Evolutionary conservation across 2,113 vertebrate species (phyloP), one percentile per base, ranked within the genome.

Genomic region (Heterotis niloticus): DNA sequence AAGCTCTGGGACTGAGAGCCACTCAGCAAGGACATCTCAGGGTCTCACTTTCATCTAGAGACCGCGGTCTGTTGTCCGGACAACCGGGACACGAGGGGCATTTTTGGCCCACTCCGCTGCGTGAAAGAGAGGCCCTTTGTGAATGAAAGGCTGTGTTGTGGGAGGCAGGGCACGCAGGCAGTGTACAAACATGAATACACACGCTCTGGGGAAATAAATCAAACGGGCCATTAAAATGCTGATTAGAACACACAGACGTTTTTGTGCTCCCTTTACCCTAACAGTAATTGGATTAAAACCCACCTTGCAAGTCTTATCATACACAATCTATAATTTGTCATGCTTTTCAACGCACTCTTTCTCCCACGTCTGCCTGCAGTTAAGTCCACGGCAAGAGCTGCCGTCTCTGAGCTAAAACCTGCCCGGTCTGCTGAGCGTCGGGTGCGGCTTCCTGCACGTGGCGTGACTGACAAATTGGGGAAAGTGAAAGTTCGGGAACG

Each of bases 101-200:
- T 87, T 88, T 90, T 89, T 82, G 89, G 75, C 80, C 87, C 81
- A 84, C 90, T 90, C 88, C 89, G 83, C 79, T 77, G 81, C 77
- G 78, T 86, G 88, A 92, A 90, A 90, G 87, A 86, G 87, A 88
- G 87, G 87, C 81, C 79, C 86, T 79, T 73, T 80, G 34, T 88
- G 87, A 88, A 82, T 81, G 44, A 64, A 34, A 75, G 76, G 64
- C 23, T 59, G 74, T 82, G 78, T 80, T 69, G 89, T 91, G 90
- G 91, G 87, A 89, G 87, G 87, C 91, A 91, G 91, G 91, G 87
- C 89, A 91, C 90, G 89, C 91, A 83, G 82, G 76, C 85, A 80
- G 83, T 87, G 84, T 84, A 75, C 88, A 88, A 88, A 88, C 86
- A 88, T 87, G 84, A 89, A 91, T 85, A 87, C 81, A 52, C 87